Evolutionary conservation across 2,797 vertebrate species (phyloP).

Genomic region (Chelmon rostratus): DNA sequence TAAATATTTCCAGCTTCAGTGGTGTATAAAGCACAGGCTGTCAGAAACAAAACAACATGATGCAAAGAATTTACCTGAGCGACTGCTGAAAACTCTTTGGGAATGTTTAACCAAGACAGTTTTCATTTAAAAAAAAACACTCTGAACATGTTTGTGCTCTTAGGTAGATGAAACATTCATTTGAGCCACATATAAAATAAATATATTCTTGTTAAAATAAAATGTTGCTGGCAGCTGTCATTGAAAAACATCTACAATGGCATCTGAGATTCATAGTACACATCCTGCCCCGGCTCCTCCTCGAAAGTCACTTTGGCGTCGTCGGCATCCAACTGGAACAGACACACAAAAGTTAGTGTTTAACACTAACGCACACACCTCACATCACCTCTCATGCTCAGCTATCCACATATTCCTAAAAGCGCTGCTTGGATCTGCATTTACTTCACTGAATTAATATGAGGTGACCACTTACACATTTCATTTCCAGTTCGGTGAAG

Average conservation of each 20-base stretch:
- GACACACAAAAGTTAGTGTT: neutral
- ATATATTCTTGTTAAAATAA: constrained; percentile 42
- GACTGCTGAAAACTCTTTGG: constrained; percentile 7
- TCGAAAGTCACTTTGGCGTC: constrained; percentile 90
- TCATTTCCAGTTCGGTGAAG: constrained; percentile 92
- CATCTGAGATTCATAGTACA: constrained; percentile 94
- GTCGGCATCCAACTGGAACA: constrained; percentile 91
- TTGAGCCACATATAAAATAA: constrained; percentile 58
- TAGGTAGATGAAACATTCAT: constrained; percentile 30
- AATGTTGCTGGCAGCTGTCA: constrained; percentile 32
- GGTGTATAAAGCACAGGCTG: neutral
- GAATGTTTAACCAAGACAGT: constrained; percentile 11
- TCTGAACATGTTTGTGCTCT: constrained; percentile 39
- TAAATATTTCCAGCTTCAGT: constrained; percentile 16
- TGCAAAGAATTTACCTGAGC: constrained; percentile 28
- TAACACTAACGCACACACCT: neutral
- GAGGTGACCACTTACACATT: constrained; percentile 88
- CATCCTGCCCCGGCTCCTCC: constrained; percentile 90
- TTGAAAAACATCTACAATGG: constrained; percentile 85
- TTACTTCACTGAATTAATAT: neutral
- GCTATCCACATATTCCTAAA: neutral
- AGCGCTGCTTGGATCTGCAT: neutral
- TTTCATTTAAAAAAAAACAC: constrained; percentile 24
- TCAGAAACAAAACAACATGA: constrained; percentile 7
- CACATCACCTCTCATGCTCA: neutral